These are phyloP conservation scores for Pterocles gutturalis DNA, from an alignment of 2,113 vertebrate species.

Conservation along the genomic window DNA sequence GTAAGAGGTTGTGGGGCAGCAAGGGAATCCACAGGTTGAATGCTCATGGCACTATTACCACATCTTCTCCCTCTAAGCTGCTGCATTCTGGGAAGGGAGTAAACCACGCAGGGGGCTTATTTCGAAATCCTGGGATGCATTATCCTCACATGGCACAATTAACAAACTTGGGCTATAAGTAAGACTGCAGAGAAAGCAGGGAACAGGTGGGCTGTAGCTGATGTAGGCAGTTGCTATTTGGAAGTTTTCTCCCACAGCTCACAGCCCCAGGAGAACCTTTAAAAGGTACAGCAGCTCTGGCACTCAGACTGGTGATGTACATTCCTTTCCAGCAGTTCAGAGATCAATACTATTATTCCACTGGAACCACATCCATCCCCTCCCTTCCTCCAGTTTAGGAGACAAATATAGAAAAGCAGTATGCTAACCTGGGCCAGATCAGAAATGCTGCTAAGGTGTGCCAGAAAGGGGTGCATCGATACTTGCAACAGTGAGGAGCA, in stretches of 20 bases:
- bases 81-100: background rate
- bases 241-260: slow-evolving; percentile 1
- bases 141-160: background rate
- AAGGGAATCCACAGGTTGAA: background rate
- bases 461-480: background rate
- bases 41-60: background rate
- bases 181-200: background rate
- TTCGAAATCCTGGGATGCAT: background rate
- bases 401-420: background rate
- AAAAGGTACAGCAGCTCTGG: background rate
- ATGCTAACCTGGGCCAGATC: background rate
- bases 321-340: background rate
- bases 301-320: background rate
- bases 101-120: background rate
- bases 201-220: background rate
- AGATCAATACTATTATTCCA: background rate
- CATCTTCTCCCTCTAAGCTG: background rate
- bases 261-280: background rate
- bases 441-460: background rate
- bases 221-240: background rate
- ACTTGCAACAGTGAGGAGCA: background rate
- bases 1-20: background rate
- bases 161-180: background rate
- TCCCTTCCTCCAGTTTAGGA: background rate
- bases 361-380: background rate